phyloP scores from a whole-genome alignment of 2,113 vertebrate species.

The Myodes glareolus region DNA sequence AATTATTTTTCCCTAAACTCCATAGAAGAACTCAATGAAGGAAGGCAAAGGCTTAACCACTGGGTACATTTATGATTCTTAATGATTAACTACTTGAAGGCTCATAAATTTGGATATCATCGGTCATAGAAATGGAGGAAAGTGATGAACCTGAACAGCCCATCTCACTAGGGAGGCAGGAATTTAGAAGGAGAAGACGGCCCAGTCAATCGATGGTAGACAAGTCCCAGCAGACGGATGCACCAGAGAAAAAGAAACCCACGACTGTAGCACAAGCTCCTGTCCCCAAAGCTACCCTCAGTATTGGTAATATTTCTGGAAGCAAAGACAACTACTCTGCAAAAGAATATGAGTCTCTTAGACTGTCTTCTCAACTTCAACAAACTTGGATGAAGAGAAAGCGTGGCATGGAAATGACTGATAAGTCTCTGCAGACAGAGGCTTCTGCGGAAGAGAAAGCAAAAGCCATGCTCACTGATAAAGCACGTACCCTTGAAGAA shows the following conservation, averaged over 20 bases:
- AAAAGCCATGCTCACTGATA: not conserved
- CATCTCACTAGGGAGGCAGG: slow-evolving; percentile 69
- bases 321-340: slow-evolving; percentile 40
- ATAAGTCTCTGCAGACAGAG: slow-evolving; percentile 69
- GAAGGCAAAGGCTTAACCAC: slow-evolving; percentile 20
- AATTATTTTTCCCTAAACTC: slow-evolving; percentile 18
- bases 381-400: slow-evolving; percentile 72
- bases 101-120: slow-evolving; percentile 44
- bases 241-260: slow-evolving; percentile 64
- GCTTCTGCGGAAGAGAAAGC: not conserved
- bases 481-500: slow-evolving; percentile 20
- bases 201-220: slow-evolving; percentile 74
- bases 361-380: slow-evolving; percentile 76
- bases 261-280: not conserved
- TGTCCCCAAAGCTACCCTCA: slow-evolving; percentile 49
- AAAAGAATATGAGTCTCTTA: slow-evolving; percentile 38
- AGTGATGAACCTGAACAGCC: slow-evolving; percentile 51
- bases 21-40: slow-evolving; percentile 59
- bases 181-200: slow-evolving; percentile 74
- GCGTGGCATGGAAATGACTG: not conserved
- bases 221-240: slow-evolving; percentile 75
- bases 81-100: slow-evolving; percentile 37
- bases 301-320: slow-evolving; percentile 58
- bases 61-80: slow-evolving; percentile 43
- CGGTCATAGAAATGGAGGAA: slow-evolving; percentile 71